Conservation (phyloP, 2,888 invertebrate species). For the Chrysomela aeneicollis region DNA sequence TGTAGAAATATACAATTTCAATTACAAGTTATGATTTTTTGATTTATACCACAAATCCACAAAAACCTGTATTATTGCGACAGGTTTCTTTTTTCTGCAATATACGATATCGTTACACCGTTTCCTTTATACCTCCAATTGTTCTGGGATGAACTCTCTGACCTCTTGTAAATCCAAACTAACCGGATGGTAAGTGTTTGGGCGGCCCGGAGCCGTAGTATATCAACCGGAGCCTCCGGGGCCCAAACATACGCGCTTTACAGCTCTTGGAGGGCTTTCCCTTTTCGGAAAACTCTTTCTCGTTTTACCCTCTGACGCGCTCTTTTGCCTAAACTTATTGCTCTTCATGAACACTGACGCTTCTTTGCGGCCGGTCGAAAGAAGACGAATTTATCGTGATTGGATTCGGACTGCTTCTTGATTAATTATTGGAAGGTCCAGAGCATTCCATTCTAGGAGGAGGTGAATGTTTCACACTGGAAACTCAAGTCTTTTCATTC, state of each 20-base stretch:
- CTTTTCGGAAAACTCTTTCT: conserved; percentile 46
- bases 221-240: conserved; percentile 53
- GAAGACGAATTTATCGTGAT: conserved; percentile 31
- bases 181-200: conserved; percentile 53
- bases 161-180: conserved; percentile 56
- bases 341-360: conserved; percentile 46
- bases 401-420: conserved; percentile 15
- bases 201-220: conserved; percentile 55
- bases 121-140: conserved; percentile 10
- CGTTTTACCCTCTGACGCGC: conserved; percentile 39
- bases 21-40: too few species aligned
- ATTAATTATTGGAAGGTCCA: neutral
- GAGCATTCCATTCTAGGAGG: too few species aligned
- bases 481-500: too few species aligned
- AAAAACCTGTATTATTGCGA: too few species aligned
- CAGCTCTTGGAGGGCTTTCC: conserved; percentile 49
- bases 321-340: conserved; percentile 52
- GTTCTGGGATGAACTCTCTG: conserved; percentile 46
- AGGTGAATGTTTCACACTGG: too few species aligned
- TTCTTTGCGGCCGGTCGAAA: neutral
- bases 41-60: too few species aligned
- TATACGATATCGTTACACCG: neutral
- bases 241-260: conserved; percentile 48
- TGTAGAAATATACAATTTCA: too few species aligned
- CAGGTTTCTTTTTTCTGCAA: too few species aligned